Conservation (phyloP, 2,888 invertebrate genomes). For the Apomyelois bistriatella region DNA sequence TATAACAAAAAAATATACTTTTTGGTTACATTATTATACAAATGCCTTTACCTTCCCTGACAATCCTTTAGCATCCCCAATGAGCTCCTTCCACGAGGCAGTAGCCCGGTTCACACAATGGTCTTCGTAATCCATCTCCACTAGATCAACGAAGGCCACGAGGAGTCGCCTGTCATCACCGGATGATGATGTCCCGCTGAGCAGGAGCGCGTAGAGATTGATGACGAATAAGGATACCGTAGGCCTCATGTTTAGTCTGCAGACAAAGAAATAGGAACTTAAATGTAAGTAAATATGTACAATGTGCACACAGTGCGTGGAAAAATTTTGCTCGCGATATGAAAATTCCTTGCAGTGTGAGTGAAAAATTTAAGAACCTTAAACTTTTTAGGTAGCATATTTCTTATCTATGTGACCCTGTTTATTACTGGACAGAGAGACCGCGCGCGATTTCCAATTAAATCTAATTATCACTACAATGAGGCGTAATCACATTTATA, state of each 20-base stretch:
- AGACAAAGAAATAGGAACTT: neutral
- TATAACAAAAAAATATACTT: neutral
- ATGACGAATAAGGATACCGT: constrained; percentile 43
- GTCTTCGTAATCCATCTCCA: constrained; percentile 72
- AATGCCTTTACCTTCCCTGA: constrained; percentile 45
- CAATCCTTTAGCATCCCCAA: constrained; percentile 51
- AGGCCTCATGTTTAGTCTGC: constrained; percentile 57
- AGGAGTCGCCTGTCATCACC: constrained; percentile 59
- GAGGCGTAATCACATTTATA: too few species aligned
- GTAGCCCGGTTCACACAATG: constrained; percentile 60
- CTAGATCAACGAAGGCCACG: constrained; percentile 58
- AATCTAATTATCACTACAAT: too few species aligned
- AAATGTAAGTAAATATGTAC: too few species aligned
- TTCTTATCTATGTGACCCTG: too few species aligned
- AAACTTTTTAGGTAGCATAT: too few species aligned
- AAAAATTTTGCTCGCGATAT: too few species aligned
- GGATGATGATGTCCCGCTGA: constrained; percentile 56
- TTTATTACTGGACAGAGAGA: too few species aligned
- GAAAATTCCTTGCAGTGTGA: too few species aligned
- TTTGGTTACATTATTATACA: neutral
- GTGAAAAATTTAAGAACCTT: too few species aligned
- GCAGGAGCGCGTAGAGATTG: constrained; percentile 52
- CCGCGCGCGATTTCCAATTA: too few species aligned
- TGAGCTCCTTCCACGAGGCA: constrained; percentile 64
- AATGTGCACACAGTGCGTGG: too few species aligned